A percentile compares a stretch with the other conserved stretches of the same genome.
Conservation (phyloP, 2,113 vertebrate species). For the Cyanistes caeruleus region DNA sequence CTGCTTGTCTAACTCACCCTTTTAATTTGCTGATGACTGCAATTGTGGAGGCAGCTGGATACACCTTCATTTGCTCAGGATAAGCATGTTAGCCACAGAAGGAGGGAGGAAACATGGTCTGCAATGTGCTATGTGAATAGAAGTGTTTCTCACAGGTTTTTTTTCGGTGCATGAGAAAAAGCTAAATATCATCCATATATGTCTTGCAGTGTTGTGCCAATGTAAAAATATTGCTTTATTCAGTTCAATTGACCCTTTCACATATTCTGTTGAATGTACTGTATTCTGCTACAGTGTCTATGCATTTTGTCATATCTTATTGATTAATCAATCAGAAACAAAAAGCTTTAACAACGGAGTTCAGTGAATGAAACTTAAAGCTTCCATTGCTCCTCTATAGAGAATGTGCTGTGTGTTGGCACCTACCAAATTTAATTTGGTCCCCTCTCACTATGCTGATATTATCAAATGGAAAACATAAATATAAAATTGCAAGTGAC, state of each 20-base stretch:
- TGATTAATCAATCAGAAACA: background rate
- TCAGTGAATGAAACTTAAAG: background rate
- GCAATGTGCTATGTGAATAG: background rate
- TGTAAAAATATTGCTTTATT: background rate
- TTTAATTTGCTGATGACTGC: background rate
- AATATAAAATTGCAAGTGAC: background rate
- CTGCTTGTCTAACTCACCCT: background rate
- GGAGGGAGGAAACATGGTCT: background rate
- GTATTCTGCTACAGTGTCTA: background rate
- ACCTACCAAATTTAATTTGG: background rate
- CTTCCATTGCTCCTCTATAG: background rate
- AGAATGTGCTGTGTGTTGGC: background rate
- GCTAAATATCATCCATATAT: background rate
- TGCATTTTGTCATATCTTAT: background rate
- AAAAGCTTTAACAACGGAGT: background rate
- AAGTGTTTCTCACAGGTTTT: background rate
- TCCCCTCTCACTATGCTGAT: background rate
- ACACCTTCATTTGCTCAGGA: background rate
- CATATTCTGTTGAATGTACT: background rate
- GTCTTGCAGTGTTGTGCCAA: background rate
- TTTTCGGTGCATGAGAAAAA: background rate
- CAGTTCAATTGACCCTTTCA: background rate
- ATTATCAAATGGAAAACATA: background rate
- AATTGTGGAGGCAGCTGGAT: background rate
- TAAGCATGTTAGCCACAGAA: background rate